These are phyloP conservation scores for Phylloscopus whistleri DNA, from an alignment of 2,113 vertebrate species.

Conservation along the genomic window DNA sequence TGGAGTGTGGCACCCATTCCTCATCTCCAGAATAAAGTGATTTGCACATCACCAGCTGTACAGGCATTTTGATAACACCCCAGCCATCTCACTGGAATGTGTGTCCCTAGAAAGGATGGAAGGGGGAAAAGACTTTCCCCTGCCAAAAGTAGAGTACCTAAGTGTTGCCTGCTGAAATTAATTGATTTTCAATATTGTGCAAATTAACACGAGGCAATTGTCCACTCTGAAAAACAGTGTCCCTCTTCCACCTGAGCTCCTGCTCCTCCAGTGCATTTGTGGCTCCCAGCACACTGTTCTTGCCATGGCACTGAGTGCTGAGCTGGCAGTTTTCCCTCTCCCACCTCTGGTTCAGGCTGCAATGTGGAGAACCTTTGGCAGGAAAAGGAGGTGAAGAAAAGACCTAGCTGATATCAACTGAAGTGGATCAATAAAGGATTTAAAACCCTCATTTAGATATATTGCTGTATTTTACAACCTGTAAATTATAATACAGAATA, in stretches of 20 bases:
- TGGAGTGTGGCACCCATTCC: background rate
- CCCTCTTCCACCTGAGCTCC: background rate
- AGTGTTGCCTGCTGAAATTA: background rate
- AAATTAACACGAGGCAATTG: background rate
- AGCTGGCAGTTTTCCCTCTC: background rate
- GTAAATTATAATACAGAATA: background rate
- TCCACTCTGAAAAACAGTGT: background rate
- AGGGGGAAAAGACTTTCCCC: background rate
- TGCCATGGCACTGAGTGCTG: background rate
- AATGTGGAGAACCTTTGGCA: background rate
- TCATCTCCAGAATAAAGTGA: background rate
- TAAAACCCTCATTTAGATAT: background rate
- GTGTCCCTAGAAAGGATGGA: background rate
- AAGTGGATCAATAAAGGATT: background rate
- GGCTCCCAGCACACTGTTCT: background rate
- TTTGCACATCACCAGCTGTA: background rate
- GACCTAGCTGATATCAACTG: background rate
- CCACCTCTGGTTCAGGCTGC: background rate
- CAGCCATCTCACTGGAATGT: rapidly evolving
- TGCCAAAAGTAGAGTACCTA: background rate
- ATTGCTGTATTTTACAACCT: background rate
- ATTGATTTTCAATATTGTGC: background rate
- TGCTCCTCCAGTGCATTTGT: background rate
- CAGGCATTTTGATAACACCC: background rate
- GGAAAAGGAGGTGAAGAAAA: background rate